A percentile compares a stretch with the other conserved stretches of the same genome.
phyloP scores from a whole-genome alignment of 2,797 vertebrate species.

The Fratercula arctica region DNA sequence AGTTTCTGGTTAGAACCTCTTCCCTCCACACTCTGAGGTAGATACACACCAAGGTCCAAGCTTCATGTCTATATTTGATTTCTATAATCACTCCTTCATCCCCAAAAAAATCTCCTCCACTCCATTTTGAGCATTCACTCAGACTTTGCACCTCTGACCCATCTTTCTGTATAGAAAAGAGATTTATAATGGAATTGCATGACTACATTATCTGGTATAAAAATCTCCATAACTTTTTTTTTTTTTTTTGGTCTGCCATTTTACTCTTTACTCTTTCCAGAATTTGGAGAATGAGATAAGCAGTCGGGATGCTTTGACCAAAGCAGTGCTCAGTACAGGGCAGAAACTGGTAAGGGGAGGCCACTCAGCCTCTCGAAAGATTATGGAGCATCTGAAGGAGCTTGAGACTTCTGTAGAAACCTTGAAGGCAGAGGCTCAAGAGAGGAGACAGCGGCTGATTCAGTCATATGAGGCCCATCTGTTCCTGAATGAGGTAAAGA shows the following conservation, averaged over 20 bases:
- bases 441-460: slow-evolving; percentile 73
- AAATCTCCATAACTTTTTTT: not conserved
- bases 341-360: slow-evolving; percentile 81
- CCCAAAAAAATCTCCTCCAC: not conserved
- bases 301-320: slow-evolving; percentile 78
- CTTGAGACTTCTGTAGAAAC: slow-evolving; percentile 77
- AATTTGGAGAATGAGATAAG: slow-evolving; percentile 84
- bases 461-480: slow-evolving; percentile 81
- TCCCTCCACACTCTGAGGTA: not conserved
- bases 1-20: not conserved
- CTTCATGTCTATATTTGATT: not conserved
- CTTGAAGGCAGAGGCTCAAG: slow-evolving; percentile 75
- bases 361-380: slow-evolving; percentile 81
- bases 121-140: not conserved
- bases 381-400: slow-evolving; percentile 78
- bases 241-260: not conserved
- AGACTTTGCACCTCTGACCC: not conserved
- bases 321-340: slow-evolving; percentile 82
- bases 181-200: not conserved
- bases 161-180: not conserved
- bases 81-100: not conserved
- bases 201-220: not conserved
- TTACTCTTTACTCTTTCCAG: slow-evolving; percentile 67
- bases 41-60: not conserved
- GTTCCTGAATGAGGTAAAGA: slow-evolving; percentile 83